phyloP scores from a whole-genome alignment of 2,113 vertebrate genomes.

The Poecilia latipinna region DNA sequence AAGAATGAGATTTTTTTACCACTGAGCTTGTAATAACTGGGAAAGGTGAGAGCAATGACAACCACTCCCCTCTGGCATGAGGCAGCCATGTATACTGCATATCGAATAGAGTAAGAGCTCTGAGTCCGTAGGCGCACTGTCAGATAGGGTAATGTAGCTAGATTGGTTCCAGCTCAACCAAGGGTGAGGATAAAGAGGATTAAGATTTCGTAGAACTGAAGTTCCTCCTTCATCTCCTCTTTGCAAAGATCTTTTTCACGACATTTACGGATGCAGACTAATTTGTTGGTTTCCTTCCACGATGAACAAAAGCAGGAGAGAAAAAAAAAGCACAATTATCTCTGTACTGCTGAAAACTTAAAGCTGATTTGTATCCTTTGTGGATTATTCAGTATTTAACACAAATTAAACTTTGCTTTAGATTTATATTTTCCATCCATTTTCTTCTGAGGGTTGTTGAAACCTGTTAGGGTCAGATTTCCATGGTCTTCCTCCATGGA shows the following conservation, averaged over 20 bases:
- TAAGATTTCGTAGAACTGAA: slow-evolving; percentile 30
- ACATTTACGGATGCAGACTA: neutral
- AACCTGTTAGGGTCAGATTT: neutral
- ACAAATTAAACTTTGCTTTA: neutral
- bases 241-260: neutral
- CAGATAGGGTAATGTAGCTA: slow-evolving; percentile 44
- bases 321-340: neutral
- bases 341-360: no score
- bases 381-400: neutral
- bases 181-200: slow-evolving; percentile 58
- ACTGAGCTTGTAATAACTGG: slow-evolving; percentile 55
- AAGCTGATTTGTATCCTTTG: neutral
- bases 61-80: slow-evolving; percentile 37
- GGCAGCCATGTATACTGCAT: slow-evolving; percentile 30
- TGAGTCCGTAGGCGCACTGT: slow-evolving; percentile 21
- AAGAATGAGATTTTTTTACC: slow-evolving; percentile 53
- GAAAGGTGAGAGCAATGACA: slow-evolving; percentile 72
- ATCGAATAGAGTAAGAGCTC: slow-evolving; percentile 51
- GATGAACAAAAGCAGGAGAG: neutral
- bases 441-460: no score
- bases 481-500: neutral
- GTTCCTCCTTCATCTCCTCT: slow-evolving; percentile 7
- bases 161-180: slow-evolving; percentile 57
- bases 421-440: neutral
- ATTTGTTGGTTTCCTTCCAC: neutral